Conservation (phyloP, 1,140 invertebrate genomes). For the Leptinotarsa lineolata region DNA sequence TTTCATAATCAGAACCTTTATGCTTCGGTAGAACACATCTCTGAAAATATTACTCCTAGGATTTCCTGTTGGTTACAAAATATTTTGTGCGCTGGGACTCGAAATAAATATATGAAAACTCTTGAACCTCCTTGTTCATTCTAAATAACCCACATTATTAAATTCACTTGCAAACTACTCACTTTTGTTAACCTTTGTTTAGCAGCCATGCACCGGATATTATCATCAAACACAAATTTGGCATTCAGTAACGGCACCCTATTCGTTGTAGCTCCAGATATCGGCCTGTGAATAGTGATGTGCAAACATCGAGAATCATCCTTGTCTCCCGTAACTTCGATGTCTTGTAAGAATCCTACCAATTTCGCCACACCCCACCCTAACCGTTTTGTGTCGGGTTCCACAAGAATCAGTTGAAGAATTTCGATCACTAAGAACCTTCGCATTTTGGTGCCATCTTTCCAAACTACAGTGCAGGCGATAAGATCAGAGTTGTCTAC, state of each 20-base stretch:
- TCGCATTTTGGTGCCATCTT: slow-evolving; percentile 86
- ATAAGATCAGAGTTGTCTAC: slow-evolving; percentile 94
- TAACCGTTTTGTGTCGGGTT: slow-evolving; percentile 86
- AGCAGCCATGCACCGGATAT: slow-evolving; percentile 96
- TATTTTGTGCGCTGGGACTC: too few species aligned
- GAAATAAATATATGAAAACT: too few species aligned
- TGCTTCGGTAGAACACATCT: too few species aligned
- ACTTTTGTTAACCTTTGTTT: slow-evolving; percentile 82
- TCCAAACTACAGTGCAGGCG: slow-evolving; percentile 89
- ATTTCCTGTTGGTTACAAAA: too few species aligned
- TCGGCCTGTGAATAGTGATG: slow-evolving; percentile 88
- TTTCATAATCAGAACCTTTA: too few species aligned
- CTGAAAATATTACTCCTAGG: too few species aligned
- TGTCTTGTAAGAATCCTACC: slow-evolving; percentile 84
- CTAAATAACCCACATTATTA: too few species aligned
- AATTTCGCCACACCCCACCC: slow-evolving; percentile 98
- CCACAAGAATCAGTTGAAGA: slow-evolving; percentile 93
- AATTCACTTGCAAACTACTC: slow-evolving; percentile 20
- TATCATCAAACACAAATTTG: slow-evolving; percentile 97
- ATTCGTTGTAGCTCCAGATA: slow-evolving; percentile 65
- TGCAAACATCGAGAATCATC: slow-evolving; percentile 96
- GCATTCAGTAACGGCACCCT: slow-evolving; percentile 81
- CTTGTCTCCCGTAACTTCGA: slow-evolving; percentile 87
- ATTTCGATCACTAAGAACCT: slow-evolving; percentile 94
- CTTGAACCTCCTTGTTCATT: too few species aligned